Evolutionary conservation across 2,888 invertebrate genomes (phyloP).

Genomic region (Allacma fusca): DNA sequence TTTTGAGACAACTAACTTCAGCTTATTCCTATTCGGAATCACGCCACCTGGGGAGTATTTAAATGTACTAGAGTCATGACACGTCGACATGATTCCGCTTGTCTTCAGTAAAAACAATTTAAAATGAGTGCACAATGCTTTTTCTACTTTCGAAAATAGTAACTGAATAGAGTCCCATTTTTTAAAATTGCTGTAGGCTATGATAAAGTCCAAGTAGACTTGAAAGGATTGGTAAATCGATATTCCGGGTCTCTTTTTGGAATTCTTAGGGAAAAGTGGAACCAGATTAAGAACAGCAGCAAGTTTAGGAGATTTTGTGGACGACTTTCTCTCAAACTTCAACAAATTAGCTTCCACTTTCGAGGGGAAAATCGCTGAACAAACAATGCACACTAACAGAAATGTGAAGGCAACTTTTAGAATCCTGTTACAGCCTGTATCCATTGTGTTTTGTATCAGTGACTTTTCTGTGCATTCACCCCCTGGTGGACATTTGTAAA

Average conservation of each 20-base stretch:
- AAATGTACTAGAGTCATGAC: slow-evolving; percentile 1
- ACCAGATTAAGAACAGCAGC: slow-evolving; percentile 19
- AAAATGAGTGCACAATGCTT: slow-evolving; percentile 46
- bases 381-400: background rate
- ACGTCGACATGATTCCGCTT: slow-evolving; percentile 24
- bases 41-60: background rate
- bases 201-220: slow-evolving; percentile 47
- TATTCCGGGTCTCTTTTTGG: slow-evolving; percentile 22
- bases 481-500: too few relatives aligned
- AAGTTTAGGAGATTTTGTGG: background rate
- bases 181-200: slow-evolving; percentile 43
- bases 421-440: background rate
- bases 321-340: background rate
- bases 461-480: too few relatives aligned
- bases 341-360: background rate
- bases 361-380: background rate
- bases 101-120: slow-evolving; percentile 29
- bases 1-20: background rate
- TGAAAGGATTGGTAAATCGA: background rate
- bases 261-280: slow-evolving; percentile 23
- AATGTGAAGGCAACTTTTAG: background rate
- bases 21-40: background rate
- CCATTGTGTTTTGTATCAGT: too few relatives aligned
- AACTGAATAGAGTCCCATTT: slow-evolving; percentile 49
- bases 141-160: slow-evolving; percentile 43